These are phyloP conservation scores for Lophura nycthemera DNA, from an alignment of 2,113 vertebrate species.

Conservation along the genomic window DNA sequence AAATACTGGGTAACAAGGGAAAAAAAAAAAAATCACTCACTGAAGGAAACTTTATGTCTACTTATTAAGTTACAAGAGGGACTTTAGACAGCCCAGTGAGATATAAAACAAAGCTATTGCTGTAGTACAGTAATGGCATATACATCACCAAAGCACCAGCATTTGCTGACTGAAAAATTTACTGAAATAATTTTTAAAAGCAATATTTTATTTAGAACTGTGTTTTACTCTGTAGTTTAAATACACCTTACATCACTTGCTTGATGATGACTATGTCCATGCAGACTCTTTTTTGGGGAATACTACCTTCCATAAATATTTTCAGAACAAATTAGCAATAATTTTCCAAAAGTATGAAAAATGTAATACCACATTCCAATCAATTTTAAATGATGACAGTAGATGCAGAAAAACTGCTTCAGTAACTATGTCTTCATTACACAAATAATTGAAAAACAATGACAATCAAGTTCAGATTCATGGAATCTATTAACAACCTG, in stretches of 20 bases:
- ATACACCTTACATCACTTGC: neutral
- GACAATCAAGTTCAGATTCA: neutral
- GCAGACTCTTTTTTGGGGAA: neutral
- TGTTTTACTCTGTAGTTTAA: conserved; percentile 14
- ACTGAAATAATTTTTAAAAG: conserved; percentile 5
- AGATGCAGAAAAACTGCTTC: neutral
- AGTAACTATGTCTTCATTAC: neutral
- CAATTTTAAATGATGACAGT: neutral
- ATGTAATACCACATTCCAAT: neutral
- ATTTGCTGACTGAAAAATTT: neutral
- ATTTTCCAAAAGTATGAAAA: neutral
- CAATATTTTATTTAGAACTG: conserved; percentile 26
- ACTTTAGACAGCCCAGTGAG: neutral
- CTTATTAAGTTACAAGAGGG: neutral
- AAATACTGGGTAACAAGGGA: neutral
- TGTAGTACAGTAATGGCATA: neutral
- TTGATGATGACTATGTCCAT: neutral
- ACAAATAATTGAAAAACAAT: neutral
- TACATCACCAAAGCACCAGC: neutral
- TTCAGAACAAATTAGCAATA: neutral
- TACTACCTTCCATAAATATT: neutral
- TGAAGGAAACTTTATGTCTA: neutral
- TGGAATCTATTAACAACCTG: neutral
- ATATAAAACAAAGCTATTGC: neutral
- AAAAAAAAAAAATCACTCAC: neutral